A percentile compares a stretch with the other conserved stretches of the same genome.
Evolutionary conservation across 2,797 vertebrate genomes (phyloP).

Genomic region (Cephalopachus bancanus): DNA sequence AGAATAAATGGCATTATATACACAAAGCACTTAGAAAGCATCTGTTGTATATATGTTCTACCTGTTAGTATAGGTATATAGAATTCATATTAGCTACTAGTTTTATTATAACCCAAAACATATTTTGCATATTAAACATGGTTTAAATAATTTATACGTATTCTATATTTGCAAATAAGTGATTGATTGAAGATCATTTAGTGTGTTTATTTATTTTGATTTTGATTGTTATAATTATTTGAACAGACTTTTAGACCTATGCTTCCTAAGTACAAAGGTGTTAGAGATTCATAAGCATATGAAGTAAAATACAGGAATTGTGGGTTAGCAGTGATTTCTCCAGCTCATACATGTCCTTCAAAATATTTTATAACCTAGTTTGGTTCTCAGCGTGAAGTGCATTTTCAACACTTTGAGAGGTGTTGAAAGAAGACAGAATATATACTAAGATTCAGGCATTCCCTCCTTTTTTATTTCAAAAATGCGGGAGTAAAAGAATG

Average conservation of each 20-base stretch:
- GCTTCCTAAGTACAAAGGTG: neutral
- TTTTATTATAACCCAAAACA: neutral
- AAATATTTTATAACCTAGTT: neutral
- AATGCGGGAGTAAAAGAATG: neutral
- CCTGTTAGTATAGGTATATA: too few relatives aligned
- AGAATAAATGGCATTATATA: neutral
- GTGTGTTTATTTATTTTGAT: neutral
- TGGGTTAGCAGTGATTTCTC: neutral
- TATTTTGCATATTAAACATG: neutral
- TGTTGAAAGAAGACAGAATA: neutral
- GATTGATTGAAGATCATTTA: neutral
- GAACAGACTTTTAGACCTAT: neutral
- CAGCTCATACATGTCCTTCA: neutral
- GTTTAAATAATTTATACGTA: neutral
- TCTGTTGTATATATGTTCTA: neutral
- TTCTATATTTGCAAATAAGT: neutral
- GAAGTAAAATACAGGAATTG: neutral
- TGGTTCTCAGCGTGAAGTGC: neutral
- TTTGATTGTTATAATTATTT: neutral
- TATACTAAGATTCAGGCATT: neutral
- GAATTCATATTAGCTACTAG: neutral
- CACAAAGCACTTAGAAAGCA: neutral
- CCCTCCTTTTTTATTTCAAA: neutral
- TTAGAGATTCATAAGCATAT: neutral
- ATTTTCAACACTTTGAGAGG: neutral